Evolutionary conservation across 2,888 invertebrate species (phyloP), one percentile per base, ranked within the genome.

Genomic region (Branchipolynoe longqiensis): DNA sequence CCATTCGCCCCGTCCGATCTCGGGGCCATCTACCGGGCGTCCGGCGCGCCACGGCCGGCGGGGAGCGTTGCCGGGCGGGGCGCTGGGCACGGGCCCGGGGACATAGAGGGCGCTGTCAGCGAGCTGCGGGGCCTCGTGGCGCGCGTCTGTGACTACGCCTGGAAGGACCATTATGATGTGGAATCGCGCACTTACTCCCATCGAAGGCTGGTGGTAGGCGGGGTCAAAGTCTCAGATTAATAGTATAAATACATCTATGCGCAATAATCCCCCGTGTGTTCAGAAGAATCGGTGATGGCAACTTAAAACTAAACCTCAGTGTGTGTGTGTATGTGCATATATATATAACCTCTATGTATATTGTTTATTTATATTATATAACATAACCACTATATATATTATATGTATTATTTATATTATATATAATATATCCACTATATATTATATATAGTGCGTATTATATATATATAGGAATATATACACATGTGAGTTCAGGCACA

Each of bases 121-220:
- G 83, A 83, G 36, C 62, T 83, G 38, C 22, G 83, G 22, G 59
- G 62, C 0, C 38, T 83, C 0, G 28, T 83, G 83, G 64, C 64
- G 8, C 56, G 41, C 0, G 62, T 40, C 12, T 62, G 58, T 62
- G 83, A 83, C 64, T 83, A 83, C 25, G 83, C 83, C 25, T 83
- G 83, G 83, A 58, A 41, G 40, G 83, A 83, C n/a, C 83, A 83
- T 41, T 83, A 83, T 38, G 62, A 83, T 64, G 64, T 59, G 18
- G 36, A 28, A 18, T 62, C 83, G 8, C n/a, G 83, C 12, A 83
- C 83, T 28, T 83, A 83, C 28, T 40, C 36, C n/a, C 83, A 83
- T 41, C 36, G 83, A 22, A 4, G 40, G 0, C 62, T 83, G 1
- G 31, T 41, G 12, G 62, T 62, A 22, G 40, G 64, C 31, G 28